Conservation (phyloP, 2,888 invertebrate species). For the Cordilura impudica region DNA sequence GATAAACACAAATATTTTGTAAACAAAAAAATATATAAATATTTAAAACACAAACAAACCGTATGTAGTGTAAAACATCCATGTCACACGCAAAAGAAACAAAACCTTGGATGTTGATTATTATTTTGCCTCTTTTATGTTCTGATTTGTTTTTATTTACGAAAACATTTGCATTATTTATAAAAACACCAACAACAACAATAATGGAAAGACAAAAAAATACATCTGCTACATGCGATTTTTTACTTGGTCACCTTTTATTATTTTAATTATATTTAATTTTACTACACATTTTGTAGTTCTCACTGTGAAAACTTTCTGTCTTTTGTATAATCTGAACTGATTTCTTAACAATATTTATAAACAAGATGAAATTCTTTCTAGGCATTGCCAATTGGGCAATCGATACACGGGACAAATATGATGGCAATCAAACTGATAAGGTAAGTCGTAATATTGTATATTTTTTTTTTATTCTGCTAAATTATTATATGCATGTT, state of each 20-base stretch:
- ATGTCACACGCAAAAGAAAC: not conserved
- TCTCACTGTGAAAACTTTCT: conserved; percentile 43
- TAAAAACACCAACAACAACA: conserved; percentile 1
- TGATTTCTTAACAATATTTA: conserved; percentile 41
- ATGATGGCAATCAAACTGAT: conserved; percentile 76
- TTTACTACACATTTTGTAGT: conserved; percentile 49
- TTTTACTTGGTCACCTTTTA: conserved; percentile 8
- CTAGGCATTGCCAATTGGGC: conserved; percentile 78
- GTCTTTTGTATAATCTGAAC: conserved; percentile 28
- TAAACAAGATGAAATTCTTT: conserved; percentile 70
- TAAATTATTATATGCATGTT: not conserved
- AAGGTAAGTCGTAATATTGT: conserved; percentile 73
- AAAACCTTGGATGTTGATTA: conserved; percentile 39
- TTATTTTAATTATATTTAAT: conserved; percentile 20
- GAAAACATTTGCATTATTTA: not conserved
- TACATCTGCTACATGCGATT: not conserved
- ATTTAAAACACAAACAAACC: conserved; percentile 9
- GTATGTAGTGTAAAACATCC: not conserved
- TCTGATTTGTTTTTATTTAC: conserved; percentile 26
- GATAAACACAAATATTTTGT: conserved; percentile 46
- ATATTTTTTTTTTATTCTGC: not conserved
- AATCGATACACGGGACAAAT: conserved; percentile 74
- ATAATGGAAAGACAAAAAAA: conserved; percentile 9
- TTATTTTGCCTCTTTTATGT: conserved; percentile 16
- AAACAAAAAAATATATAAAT: conserved; percentile 43